Evolutionary conservation across 92 coral and sea anemone genomes (phyloP), one percentile per base, ranked within the genome.

Genomic region (Actinostola sp.): DNA sequence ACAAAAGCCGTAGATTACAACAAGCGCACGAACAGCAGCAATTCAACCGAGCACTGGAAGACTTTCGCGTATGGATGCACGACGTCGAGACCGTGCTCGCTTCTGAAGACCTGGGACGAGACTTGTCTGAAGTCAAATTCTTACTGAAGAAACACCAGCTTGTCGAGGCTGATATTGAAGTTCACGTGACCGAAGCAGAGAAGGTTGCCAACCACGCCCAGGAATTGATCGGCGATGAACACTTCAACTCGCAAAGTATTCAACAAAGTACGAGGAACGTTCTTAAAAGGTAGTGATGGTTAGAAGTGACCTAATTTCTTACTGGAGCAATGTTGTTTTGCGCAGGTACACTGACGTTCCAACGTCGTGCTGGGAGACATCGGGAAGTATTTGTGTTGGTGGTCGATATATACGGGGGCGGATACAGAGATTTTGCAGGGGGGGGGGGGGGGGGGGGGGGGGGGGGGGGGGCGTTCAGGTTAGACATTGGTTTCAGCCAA

Each of bases 1-100:
- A 91, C 33, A 93, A 93, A 65, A 89, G 92, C 23, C 55, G 39
- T 46, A 81, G 74, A 60, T 54, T 93, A 63, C 88, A 88, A 71
- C 98, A 93, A 73, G 97, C 98, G 14, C 89, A 84, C 61, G 82
- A 88, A 11, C 97, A 91, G 24, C 92, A 79, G 69, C 89, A 76
- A 54, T 91, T 93, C 58, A 91, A 85, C 62, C 89, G 91, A 49
- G 71, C 71, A 14, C 71, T 93, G 73, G 93, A 85, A 39, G 98
- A 86, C 39, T 79, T 67, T 16, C 45, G 51, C 38, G 73, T 82
- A 51, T 93, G 98, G 98, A 87, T 91, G 89, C 87, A 85, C 38
- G 98, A 93, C 14, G 79, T 85, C 5, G 98, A 91, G 72, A 83
- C 97, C 10, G 65, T 93, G 21, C 90, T 93, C 38, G 86, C 93